phyloP scores from a whole-genome alignment of 2,797 vertebrate genomes.

The Acestrorhynchus altus region DNA sequence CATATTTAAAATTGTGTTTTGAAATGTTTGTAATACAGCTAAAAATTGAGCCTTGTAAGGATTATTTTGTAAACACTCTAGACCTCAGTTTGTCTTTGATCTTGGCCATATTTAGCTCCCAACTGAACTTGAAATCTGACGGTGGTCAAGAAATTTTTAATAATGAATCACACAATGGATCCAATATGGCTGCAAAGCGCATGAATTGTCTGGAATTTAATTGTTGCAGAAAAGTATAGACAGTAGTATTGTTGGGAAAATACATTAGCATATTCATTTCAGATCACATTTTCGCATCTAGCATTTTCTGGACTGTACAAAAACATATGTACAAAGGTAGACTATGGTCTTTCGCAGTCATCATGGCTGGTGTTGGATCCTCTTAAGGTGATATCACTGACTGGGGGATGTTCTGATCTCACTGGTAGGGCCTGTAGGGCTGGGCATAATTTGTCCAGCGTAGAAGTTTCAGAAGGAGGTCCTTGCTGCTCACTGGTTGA shows the following conservation, averaged over 20 bases:
- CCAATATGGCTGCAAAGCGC: not conserved
- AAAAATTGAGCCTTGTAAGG: too few species aligned
- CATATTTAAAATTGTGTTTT: too few species aligned
- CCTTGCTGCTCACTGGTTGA: slow-evolving; percentile 50
- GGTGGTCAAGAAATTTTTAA: too few species aligned
- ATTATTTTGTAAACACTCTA: too few species aligned
- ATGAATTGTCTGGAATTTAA: slow-evolving; percentile 45
- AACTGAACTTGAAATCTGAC: too few species aligned
- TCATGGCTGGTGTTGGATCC: slow-evolving; percentile 64
- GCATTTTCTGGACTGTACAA: slow-evolving; percentile 52
- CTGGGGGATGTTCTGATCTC: not conserved
- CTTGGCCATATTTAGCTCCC: too few species aligned
- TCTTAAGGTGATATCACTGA: slow-evolving; percentile 22
- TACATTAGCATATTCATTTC: slow-evolving; percentile 38
- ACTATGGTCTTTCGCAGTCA: slow-evolving; percentile 11
- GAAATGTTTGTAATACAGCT: too few species aligned
- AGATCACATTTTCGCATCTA: slow-evolving; percentile 27
- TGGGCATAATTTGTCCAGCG: slow-evolving; percentile 56
- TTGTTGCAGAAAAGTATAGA: slow-evolving; percentile 39
- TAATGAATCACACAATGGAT: not conserved
- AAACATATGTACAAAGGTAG: slow-evolving; percentile 54
- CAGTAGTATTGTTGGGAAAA: slow-evolving; percentile 14
- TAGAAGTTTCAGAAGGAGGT: slow-evolving; percentile 63
- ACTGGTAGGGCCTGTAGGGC: slow-evolving; percentile 60
- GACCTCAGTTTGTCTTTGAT: too few species aligned